phyloP scores from a whole-genome alignment of 2,888 invertebrate species.

The Capitulum mitella region DNA sequence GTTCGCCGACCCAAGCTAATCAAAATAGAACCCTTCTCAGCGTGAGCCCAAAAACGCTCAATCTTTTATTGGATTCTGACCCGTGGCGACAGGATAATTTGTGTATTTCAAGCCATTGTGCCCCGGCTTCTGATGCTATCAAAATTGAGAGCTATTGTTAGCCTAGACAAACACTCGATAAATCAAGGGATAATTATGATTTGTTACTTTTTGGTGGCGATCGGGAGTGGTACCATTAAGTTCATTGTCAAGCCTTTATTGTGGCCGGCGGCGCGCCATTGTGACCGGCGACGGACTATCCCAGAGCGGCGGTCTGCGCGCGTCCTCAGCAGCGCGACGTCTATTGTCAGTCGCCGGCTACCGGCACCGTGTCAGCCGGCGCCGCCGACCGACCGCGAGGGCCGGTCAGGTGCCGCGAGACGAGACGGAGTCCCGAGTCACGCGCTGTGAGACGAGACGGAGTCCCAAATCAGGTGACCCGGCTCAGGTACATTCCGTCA shows the following conservation, averaged over 20 bases:
- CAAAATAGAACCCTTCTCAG: constrained; percentile 22
- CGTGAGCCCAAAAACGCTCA: not conserved
- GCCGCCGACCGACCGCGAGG: too few relatives aligned
- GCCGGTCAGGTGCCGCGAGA: too few relatives aligned
- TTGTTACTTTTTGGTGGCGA: constrained; percentile 14
- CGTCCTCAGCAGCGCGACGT: too few relatives aligned
- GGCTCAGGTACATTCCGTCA: too few relatives aligned
- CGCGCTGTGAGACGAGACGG: too few relatives aligned
- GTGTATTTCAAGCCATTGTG: constrained; percentile 22
- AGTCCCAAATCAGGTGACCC: too few relatives aligned
- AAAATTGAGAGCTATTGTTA: constrained; percentile 20
- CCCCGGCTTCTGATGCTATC: not conserved
- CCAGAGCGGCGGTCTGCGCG: too few relatives aligned
- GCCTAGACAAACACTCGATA: constrained; percentile 17
- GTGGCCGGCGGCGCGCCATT: not conserved
- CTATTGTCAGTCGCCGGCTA: too few relatives aligned
- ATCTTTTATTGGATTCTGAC: not conserved
- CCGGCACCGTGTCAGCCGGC: too few relatives aligned
- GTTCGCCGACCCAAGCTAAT: not conserved
- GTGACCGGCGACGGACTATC: too few relatives aligned
- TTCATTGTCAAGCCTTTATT: constrained; percentile 12
- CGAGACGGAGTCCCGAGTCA: too few relatives aligned
- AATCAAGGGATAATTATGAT: constrained; percentile 20
- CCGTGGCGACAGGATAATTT: constrained; percentile 15
- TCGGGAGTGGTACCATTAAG: not conserved